These are phyloP conservation scores for Epistrophe grossulariae DNA, from an alignment of 2,888 invertebrate species.

Conservation along the genomic window DNA sequence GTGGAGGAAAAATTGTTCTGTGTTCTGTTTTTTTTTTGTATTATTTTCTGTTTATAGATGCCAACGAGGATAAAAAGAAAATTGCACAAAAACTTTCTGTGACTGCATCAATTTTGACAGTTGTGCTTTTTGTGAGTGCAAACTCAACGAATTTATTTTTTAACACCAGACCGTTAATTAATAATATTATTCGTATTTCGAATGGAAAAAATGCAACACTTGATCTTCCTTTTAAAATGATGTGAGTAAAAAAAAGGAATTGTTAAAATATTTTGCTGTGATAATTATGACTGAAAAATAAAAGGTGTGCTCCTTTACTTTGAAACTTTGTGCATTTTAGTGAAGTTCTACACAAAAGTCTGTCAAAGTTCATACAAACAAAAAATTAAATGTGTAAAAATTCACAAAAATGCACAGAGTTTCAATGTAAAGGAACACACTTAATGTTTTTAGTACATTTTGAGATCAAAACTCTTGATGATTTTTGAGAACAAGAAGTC, in stretches of 20 bases:
- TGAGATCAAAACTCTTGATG: no score
- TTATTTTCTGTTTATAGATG: conserved; percentile 19
- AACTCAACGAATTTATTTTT: conserved; percentile 79
- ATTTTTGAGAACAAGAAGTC: no score
- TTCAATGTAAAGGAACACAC: no score
- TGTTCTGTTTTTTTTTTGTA: conserved; percentile 5
- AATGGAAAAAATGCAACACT: conserved; percentile 76
- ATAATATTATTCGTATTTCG: conserved; percentile 77
- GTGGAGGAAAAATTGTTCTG: not conserved
- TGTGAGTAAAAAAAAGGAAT: conserved; percentile 79
- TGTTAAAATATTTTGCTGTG: no score
- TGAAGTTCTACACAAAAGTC: no score
- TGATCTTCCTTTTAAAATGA: conserved; percentile 80
- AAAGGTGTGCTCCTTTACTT: no score
- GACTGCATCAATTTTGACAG: conserved; percentile 76
- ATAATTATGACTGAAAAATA: no score
- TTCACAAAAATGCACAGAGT: no score
- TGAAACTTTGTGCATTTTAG: no score
- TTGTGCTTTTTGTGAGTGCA: conserved; percentile 78
- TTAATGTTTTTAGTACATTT: no score
- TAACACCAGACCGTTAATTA: conserved; percentile 78
- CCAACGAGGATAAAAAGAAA: conserved; percentile 75
- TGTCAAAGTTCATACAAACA: no score
- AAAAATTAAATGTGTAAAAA: no score
- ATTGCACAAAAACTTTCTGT: conserved; percentile 78